Percentiles rank a stretch among this genome's conserved stretches.
Evolutionary conservation across 2,113 vertebrate species (phyloP).

Genomic region (Oncorhynchus clarkii): DNA sequence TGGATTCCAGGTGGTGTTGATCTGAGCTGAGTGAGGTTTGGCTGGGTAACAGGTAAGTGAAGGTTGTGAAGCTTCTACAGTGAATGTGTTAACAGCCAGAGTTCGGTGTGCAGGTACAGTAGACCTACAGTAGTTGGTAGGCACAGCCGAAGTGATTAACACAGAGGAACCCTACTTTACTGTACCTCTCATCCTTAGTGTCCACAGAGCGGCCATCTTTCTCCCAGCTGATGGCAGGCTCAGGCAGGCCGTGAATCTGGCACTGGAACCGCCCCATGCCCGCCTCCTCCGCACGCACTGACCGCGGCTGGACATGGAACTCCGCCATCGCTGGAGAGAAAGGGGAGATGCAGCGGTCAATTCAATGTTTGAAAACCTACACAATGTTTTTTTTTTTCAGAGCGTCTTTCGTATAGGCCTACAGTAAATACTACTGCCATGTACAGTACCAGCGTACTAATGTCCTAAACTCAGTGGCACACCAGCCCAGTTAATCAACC

Average conservation of each 20-base stretch:
- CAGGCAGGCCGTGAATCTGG: constrained; percentile 93
- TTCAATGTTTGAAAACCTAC: not conserved
- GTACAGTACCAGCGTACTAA: too few species aligned
- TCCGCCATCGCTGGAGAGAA: constrained; percentile 84
- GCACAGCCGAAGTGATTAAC: not conserved
- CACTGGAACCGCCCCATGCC: constrained; percentile 95
- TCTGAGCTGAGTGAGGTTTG: too few species aligned
- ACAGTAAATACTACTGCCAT: too few species aligned
- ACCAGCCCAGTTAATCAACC: too few species aligned
- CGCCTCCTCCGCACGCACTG: constrained; percentile 83
- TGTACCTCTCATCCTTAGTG: constrained; percentile 86
- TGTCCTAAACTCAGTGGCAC: too few species aligned
- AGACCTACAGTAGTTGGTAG: not conserved
- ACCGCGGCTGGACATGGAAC: constrained; percentile 91
- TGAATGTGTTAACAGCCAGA: not conserved
- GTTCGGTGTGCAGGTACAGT: not conserved
- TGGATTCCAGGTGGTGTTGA: too few species aligned
- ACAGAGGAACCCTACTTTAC: not conserved
- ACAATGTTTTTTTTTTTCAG: not conserved
- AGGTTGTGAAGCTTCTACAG: too few species aligned
- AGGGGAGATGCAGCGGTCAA: constrained; percentile 14
- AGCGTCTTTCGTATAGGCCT: not conserved
- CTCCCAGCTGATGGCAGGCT: constrained; percentile 93
- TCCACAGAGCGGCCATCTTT: constrained; percentile 85
- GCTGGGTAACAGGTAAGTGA: too few species aligned